Base-by-base conservation (phyloP, 2,888 invertebrate species). In the Maniola hyperantus region DNA sequence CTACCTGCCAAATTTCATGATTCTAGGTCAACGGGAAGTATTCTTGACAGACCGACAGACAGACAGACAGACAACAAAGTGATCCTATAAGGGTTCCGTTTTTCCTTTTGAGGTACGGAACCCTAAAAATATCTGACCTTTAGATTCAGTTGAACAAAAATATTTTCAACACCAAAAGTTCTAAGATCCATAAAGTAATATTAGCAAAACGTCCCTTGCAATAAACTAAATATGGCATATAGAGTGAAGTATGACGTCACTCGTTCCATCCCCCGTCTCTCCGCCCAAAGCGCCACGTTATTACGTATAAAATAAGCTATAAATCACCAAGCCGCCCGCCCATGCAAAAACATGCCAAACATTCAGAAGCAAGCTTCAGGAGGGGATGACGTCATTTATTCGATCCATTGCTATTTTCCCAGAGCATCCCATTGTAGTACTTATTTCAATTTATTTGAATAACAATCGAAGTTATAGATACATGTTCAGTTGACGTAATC, bases 291-390 rank as follows among this genome's bases (percentile, higher is more conserved):
- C 33, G 13, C 44, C 44, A 13, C n/a, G 58, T 44, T 58, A 58
- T 58, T 58, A 58, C 20, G 58, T 58, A 58, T 58, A 44, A 58
- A 58, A n/a, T 58, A 44, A n/a, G 26, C 44, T 13, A 58, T 58
- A 58, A 58, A 58, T 44, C 44, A 57, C 13, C 39, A 15, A 42
- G 44, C 46, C 46, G 46, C 42, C 39, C 39, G 39, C 44, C 26
- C 58, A 58, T 58, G 58, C 58, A n/a, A 58, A 58, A 44, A 58
- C 44, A 44, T 26, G 44, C 58, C 58, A 44, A 58, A 58, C 26
- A 58, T 58, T n/a, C 57, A 20, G 57, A 57, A 36, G 18, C 57
- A 13, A 57, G 20, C n/a, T 58, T 44, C 15, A n/a, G 44, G 4
- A 10, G 39, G 39, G 42, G 11, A 6, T 46, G 58, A 58, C 58